Evolutionary conservation across 2,113 vertebrate species (phyloP).

Genomic region (Varanus komodoensis): DNA sequence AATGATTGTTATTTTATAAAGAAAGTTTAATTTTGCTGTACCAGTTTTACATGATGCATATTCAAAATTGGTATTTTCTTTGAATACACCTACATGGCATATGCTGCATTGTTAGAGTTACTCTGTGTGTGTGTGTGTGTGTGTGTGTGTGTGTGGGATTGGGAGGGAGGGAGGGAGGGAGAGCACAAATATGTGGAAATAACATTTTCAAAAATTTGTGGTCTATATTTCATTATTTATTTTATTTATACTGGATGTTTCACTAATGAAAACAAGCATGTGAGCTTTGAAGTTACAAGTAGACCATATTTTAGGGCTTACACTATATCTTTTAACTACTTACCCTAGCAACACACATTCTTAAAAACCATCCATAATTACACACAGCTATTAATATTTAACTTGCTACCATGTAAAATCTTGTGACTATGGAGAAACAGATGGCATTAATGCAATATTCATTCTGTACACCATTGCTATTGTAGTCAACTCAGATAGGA

Average conservation of each 20-base stretch:
- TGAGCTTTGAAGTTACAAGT: slow-evolving; percentile 61
- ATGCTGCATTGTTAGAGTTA: background rate
- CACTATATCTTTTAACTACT: slow-evolving; percentile 48
- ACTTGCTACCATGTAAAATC: slow-evolving; percentile 7
- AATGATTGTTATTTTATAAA: slow-evolving; percentile 20
- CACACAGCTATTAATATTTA: slow-evolving; percentile 12
- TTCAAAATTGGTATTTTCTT: slow-evolving; percentile 52
- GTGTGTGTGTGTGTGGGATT: too few species aligned
- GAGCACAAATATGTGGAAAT: background rate
- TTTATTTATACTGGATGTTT: slow-evolving; percentile 52
- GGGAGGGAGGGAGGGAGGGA: background rate
- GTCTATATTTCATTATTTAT: slow-evolving; percentile 4
- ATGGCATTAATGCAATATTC: slow-evolving; percentile 7
- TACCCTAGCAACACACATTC: background rate
- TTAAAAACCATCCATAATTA: slow-evolving; percentile 19
- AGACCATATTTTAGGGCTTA: slow-evolving; percentile 54
- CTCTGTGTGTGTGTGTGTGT: background rate
- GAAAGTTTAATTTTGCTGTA: slow-evolving; percentile 47
- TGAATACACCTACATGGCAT: slow-evolving; percentile 47
- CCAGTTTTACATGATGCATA: slow-evolving; percentile 59
- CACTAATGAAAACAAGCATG: slow-evolving; percentile 56
- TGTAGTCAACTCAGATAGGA: background rate
- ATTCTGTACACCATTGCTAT: background rate
- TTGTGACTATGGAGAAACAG: background rate
- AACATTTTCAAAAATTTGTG: background rate